A percentile compares a stretch with the other conserved stretches of the same genome.
phyloP scores from a whole-genome alignment of 2,888 invertebrate genomes.

The Hirudinaria manillensis region DNA sequence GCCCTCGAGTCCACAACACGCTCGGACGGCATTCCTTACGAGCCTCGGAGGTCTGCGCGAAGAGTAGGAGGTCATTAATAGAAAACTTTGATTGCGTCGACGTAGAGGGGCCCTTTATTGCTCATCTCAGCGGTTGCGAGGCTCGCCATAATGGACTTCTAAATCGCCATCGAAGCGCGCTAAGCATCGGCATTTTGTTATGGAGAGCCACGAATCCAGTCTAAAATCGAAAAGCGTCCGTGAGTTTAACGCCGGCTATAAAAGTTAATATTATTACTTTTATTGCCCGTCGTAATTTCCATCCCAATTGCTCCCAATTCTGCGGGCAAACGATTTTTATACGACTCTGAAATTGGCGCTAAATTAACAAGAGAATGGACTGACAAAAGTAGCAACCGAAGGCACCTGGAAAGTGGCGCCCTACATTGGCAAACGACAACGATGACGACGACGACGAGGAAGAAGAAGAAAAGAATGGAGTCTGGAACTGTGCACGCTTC shows the following conservation, averaged over 20 bases:
- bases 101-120: not conserved
- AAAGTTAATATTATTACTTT: conserved; percentile 19
- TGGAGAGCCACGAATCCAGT: conserved; percentile 14
- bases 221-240: conserved; percentile 18
- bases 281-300: conserved; percentile 11
- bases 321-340: conserved; percentile 13
- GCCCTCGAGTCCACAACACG: not conserved
- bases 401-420: not conserved
- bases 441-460: not conserved
- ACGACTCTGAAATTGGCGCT: conserved; percentile 15
- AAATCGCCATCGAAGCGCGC: conserved; percentile 5
- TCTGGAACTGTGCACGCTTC: too few species aligned
- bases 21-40: not conserved
- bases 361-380: conserved; percentile 9
- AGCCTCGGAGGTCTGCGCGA: not conserved
- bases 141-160: conserved; percentile 9
- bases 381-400: not conserved
- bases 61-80: conserved; percentile 4
- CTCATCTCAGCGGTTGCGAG: conserved; percentile 10
- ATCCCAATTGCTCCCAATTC: conserved; percentile 14
- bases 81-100: conserved; percentile 18
- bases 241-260: conserved; percentile 2
- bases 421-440: not conserved
- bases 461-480: too few species aligned
- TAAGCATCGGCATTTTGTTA: conserved; percentile 14